Evolutionary conservation across 2,797 vertebrate species (phyloP), one percentile per base, ranked within the genome.

Genomic region (Agapornis canus): DNA sequence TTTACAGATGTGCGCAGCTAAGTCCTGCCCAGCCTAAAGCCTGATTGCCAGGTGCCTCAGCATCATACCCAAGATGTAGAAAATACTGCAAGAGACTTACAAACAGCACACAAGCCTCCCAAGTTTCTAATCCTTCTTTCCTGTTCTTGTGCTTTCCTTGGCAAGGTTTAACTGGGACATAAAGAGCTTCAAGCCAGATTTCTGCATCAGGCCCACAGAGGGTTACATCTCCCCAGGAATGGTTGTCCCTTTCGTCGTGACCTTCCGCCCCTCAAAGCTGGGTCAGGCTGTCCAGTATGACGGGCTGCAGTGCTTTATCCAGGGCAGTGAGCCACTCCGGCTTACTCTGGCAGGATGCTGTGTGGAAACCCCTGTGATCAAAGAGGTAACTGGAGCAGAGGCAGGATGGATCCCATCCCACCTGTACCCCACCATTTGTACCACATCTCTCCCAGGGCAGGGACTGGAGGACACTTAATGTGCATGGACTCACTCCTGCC

Each of bases 141-240:
- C 18, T 51, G 48, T 71, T 29, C 69, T 86, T 88, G 42, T 94
- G 75, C 71, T 94, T 65, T 88, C 59, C 77, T 64, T 87, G 39
- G 16, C 92, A 94, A 99, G 99, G 90, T 99, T 99, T 94, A 96
- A 97, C 35, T 99, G 99, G 99, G 98, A 99, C 52, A 52, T 83
- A 10, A 95, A 96, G 73, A 92, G 71, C 64, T 98, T 98, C 77
- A 96, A 98, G 61, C 97, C 98, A 11, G 98, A 98, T 80, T 97
- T 99, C 94, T 98, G 97, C 54, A 98, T 99, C 92, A 91, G 39
- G 13, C 99, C 99, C 0, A 48, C 82, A 40, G 97, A 98, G 92
- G 99, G 99, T 57, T 98, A 98, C 43, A 98, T 99, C 95, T 96
- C 96, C 9, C 96, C 99, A 1, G 98, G 98, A 51, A 98, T 95